Evolutionary conservation across 2,888 invertebrate genomes (phyloP), one percentile per base, ranked within the genome.

Genomic region (Clivina fossor): DNA sequence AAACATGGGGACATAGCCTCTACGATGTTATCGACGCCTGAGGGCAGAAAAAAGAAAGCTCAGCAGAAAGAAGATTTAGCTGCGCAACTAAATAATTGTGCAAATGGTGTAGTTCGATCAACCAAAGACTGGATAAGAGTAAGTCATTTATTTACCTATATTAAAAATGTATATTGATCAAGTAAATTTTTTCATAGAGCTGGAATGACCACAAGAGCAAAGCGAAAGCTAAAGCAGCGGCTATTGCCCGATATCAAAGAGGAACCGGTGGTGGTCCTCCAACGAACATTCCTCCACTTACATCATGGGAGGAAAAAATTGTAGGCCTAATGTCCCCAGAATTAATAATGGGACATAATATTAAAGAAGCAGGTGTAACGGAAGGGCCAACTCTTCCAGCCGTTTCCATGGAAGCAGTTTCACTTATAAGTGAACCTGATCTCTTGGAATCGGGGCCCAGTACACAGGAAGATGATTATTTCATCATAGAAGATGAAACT

Each of bases 61-160:
- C 19, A 38, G 9, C 19, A 20, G 5, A 19, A n/a, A 18, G n/a
- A 38, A 2, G 15, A 38, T 4, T 38, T 38, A 7, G 16, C 19
- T 20, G 9, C 19, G 4, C n/a, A n/a, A 3, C 9, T 38, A 2
- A 38, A 38, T 9, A 2, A 19, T 5, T 16, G 18, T 8, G 19
- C 8, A 16, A 38, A 11, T 38, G 38, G 38, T 2, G 38, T 38
- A n/a, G 16, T 38, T n/a, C 8, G 38, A 16, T n/a, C 18, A n/a
- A 19, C 38, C 3, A 38, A 38, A 38, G 38, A 38, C n/a, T 16
- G 38, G 38, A 20, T 38, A 19, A 38, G 22, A 38, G 37, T 37
- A 37, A 15, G 16, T 37, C n/a, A n/a, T n/a, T n/a, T n/a, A 37
- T 33, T 16, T 33, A 33, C 7, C 5, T 1, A 33, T 9, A 11